phyloP scores from a whole-genome alignment of 2,888 invertebrate genomes.

The Hipparchia sbordonii region DNA sequence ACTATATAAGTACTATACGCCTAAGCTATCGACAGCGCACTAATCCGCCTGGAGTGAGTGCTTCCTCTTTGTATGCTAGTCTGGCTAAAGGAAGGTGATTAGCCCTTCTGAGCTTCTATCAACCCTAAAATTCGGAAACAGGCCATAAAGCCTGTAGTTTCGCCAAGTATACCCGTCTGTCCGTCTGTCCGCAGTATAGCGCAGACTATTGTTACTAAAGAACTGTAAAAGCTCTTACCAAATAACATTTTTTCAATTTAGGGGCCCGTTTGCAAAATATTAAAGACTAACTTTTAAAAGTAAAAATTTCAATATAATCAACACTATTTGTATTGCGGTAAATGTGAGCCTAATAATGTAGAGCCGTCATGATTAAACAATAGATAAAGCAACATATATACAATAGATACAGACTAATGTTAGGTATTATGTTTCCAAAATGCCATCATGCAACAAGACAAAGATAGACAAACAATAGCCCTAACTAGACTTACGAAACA shows the following conservation, averaged over 20 bases:
- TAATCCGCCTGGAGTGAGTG: not conserved
- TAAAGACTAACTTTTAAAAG: no score
- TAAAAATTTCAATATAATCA: not conserved
- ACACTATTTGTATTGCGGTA: not conserved
- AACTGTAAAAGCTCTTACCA: no score
- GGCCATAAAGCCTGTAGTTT: no score
- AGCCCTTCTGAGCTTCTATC: not conserved
- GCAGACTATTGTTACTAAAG: no score
- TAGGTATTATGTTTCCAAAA: not conserved
- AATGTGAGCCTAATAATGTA: not conserved
- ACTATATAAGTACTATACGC: not conserved
- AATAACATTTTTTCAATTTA: no score
- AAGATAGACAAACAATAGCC: constrained; percentile 5
- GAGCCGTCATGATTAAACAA: not conserved
- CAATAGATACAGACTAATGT: not conserved
- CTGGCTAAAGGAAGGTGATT: not conserved
- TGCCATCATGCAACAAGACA: not conserved
- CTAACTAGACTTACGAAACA: constrained; percentile 6
- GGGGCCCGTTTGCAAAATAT: no score
- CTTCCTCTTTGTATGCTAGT: not conserved
- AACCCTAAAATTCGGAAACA: no score
- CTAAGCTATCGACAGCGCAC: not conserved
- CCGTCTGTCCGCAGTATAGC: no score
- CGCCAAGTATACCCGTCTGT: no score
- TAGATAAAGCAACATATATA: not conserved